Percentiles rank a stretch among this genome's conserved stretches.
These are phyloP conservation scores for Odocoileus hemionus DNA, from an alignment of 2,113 vertebrate genomes.

Conservation along the genomic window DNA sequence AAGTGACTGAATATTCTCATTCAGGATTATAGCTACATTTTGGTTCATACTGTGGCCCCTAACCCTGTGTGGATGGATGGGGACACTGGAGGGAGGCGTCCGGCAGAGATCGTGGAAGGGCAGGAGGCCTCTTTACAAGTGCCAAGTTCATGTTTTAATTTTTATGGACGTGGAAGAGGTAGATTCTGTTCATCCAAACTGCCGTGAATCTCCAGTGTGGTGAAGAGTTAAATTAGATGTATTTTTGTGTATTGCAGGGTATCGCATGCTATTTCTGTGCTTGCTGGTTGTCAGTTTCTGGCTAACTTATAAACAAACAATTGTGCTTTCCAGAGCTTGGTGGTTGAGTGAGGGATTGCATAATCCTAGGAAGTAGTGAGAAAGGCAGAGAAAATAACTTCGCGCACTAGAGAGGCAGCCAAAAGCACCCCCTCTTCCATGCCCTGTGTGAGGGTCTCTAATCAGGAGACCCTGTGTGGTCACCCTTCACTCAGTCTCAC, in stretches of 20 bases:
- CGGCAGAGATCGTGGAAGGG: not conserved
- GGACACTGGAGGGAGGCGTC: not conserved
- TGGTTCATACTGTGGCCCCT: not conserved
- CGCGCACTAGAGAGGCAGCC: not conserved
- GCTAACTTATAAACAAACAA: slow-evolving; percentile 3
- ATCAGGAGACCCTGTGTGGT: not conserved
- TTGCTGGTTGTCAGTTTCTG: slow-evolving; percentile 38
- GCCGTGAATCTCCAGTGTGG: not conserved
- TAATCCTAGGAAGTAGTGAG: not conserved
- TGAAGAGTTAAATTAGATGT: not conserved
- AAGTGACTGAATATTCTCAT: not conserved
- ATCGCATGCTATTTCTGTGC: not conserved
- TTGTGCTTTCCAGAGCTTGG: slow-evolving; percentile 38
- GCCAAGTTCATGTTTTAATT: not conserved
- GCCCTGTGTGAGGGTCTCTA: not conserved
- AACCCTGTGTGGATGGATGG: not conserved
- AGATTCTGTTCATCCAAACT: not conserved
- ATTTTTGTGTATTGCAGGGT: not conserved
- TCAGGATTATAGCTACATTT: not conserved
- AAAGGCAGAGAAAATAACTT: not conserved
- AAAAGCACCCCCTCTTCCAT: not conserved
- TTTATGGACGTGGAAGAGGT: not conserved
- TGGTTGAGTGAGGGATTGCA: slow-evolving; percentile 8
- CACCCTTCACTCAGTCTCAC: not conserved
- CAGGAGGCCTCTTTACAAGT: not conserved